Evolutionary conservation across 64 coral and sea anemone species (phyloP).

Genomic region (Porites australiensis): DNA sequence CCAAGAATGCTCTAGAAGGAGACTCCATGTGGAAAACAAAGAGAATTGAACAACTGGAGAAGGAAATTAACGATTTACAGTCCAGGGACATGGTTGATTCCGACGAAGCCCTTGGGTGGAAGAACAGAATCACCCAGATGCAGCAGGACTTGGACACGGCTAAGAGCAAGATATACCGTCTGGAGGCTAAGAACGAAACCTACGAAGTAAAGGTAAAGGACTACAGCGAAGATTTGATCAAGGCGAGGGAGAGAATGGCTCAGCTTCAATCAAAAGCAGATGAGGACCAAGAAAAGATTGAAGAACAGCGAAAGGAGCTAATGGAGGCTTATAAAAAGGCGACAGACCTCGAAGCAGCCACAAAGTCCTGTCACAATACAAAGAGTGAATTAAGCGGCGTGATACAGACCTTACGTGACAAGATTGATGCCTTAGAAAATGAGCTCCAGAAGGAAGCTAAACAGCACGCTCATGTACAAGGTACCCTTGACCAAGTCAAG

Average conservation of each 20-base stretch:
- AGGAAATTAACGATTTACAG: conserved; percentile 76
- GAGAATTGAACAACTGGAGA: conserved; percentile 85
- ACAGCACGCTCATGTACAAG: conserved; percentile 85
- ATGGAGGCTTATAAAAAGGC: conserved; percentile 88
- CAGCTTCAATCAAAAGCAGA: conserved; percentile 80
- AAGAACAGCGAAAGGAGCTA: conserved; percentile 84
- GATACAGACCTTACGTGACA: conserved; percentile 80
- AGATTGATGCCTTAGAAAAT: conserved; percentile 78
- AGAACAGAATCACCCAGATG: conserved; percentile 77
- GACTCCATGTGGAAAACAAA: conserved; percentile 80
- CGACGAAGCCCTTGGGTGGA: conserved; percentile 86
- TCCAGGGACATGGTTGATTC: conserved; percentile 87
- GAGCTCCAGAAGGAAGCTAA: conserved; percentile 96
- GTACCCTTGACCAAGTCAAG: conserved; percentile 86
- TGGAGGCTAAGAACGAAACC: conserved; percentile 79
- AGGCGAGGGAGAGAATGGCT: conserved; percentile 85
- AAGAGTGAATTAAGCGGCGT: conserved; percentile 84
- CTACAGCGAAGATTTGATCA: conserved; percentile 81
- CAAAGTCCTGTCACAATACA: conserved; percentile 68
- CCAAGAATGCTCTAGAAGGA: conserved; percentile 83
- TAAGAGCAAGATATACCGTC: conserved; percentile 83
- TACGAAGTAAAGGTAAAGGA: conserved; percentile 88
- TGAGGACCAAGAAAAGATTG: conserved; percentile 81
- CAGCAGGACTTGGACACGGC: conserved; percentile 75
- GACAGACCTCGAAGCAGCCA: conserved; percentile 89